Evolutionary conservation across 2,113 vertebrate species (phyloP).

Genomic region (Oncorhynchus nerka): DNA sequence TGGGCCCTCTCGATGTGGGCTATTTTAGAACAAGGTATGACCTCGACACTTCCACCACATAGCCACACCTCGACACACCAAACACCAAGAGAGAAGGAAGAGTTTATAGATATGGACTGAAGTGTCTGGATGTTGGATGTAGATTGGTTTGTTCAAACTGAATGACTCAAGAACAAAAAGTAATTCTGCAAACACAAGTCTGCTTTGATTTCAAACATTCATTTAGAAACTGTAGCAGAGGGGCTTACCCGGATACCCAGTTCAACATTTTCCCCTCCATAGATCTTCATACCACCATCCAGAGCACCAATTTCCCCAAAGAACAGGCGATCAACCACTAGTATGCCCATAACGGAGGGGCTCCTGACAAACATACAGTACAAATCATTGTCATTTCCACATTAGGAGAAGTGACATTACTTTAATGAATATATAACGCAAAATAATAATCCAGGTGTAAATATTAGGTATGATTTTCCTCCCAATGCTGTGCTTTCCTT

Average conservation of each 20-base stretch:
- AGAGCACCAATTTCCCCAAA: conserved; percentile 92
- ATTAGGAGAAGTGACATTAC: not conserved
- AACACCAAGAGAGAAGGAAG: not conserved
- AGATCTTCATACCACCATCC: conserved; percentile 93
- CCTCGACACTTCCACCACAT: conserved; percentile 79
- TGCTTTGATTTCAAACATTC: not conserved
- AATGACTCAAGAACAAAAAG: too few species aligned
- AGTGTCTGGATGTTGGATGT: not conserved
- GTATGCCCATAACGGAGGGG: conserved; percentile 91
- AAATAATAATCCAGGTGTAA: too few species aligned
- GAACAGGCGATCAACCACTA: conserved; percentile 87
- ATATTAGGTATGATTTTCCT: too few species aligned
- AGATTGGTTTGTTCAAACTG: not conserved
- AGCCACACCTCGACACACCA: conserved; percentile 73
- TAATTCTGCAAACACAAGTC: not conserved
- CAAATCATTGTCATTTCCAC: not conserved
- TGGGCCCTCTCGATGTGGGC: conserved; percentile 73
- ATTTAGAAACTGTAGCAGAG: not conserved
- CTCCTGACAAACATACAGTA: conserved; percentile 69
- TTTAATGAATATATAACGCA: not conserved
- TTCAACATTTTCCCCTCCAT: conserved; percentile 94
- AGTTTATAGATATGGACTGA: not conserved
- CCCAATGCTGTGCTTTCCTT: not conserved
- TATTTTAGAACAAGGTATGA: conserved; percentile 78
- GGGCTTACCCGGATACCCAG: conserved; percentile 87